A percentile compares a stretch with the other conserved stretches of the same genome.
phyloP scores from a whole-genome alignment of 2,888 invertebrate genomes.

The Clanis bilineata region DNA sequence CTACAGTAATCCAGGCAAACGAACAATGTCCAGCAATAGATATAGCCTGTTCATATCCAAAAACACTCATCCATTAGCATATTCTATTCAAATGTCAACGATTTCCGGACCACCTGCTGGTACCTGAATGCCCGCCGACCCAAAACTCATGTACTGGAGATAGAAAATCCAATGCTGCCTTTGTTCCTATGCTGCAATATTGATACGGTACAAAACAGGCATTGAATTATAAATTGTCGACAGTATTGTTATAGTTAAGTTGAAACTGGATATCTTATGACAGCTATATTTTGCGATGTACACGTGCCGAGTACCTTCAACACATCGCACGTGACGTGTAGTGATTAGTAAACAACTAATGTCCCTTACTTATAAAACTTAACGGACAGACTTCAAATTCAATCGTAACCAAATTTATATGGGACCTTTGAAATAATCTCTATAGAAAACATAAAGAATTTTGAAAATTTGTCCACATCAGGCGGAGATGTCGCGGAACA shows the following conservation, averaged over 20 bases:
- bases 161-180: background rate
- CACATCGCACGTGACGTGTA: background rate
- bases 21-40: no score
- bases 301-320: background rate
- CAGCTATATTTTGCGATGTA: background rate
- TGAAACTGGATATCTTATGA: background rate
- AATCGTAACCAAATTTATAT: no score
- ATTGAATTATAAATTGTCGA: background rate
- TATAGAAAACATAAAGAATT: no score
- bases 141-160: background rate
- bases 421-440: no score
- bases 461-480: no score
- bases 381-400: no score
- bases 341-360: background rate
- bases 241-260: background rate
- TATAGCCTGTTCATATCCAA: background rate
- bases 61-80: background rate
- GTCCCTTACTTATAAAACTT: no score
- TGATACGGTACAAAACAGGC: background rate
- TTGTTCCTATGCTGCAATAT: background rate
- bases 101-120: background rate
- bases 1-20: no score
- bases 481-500: no score
- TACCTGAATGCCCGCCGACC: background rate
- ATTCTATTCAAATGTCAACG: background rate